phyloP scores from a whole-genome alignment of 2,113 vertebrate species.

The Polypterus senegalus region DNA sequence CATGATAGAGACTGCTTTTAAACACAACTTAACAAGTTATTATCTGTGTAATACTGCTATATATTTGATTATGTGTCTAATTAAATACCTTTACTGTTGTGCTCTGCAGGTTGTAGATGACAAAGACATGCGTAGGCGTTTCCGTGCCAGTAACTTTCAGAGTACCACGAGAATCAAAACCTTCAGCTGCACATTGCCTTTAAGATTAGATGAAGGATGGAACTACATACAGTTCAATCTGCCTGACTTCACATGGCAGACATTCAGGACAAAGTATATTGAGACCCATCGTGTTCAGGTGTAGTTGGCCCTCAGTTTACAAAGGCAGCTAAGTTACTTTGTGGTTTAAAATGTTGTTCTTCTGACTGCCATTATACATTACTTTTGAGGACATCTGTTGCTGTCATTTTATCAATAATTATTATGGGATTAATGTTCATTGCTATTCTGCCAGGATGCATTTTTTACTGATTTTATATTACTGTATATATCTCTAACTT shows the following conservation, averaged over 20 bases:
- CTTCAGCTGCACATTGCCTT: constrained; percentile 70
- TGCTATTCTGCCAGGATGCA: no score
- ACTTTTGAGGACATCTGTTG: no score
- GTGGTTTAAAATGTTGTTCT: no score
- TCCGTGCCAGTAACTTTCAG: constrained; percentile 66
- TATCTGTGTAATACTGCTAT: no score
- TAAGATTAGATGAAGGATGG: constrained; percentile 63
- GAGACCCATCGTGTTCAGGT: constrained; percentile 69
- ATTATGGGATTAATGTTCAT: no score
- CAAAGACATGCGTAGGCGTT: constrained; percentile 60
- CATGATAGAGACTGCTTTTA: no score
- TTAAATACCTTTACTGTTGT: background rate
- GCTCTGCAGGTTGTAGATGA: constrained; percentile 57
- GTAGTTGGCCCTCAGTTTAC: background rate
- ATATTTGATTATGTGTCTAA: no score
- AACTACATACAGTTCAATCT: constrained; percentile 70
- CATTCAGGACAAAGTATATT: constrained; percentile 60
- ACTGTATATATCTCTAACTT: background rate
- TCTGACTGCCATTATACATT: no score
- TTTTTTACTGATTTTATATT: no score
- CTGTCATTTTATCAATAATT: no score
- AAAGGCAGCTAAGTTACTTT: no score
- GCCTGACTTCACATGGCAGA: constrained; percentile 57
- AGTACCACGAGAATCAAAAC: constrained; percentile 63
- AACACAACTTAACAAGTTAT: no score